Percentiles rank a stretch among this genome's conserved stretches.
These are phyloP conservation scores for Apostichopus californicus DNA, from an alignment of 35 echinoderm and acorn worm genomes.

Conservation along the genomic window DNA sequence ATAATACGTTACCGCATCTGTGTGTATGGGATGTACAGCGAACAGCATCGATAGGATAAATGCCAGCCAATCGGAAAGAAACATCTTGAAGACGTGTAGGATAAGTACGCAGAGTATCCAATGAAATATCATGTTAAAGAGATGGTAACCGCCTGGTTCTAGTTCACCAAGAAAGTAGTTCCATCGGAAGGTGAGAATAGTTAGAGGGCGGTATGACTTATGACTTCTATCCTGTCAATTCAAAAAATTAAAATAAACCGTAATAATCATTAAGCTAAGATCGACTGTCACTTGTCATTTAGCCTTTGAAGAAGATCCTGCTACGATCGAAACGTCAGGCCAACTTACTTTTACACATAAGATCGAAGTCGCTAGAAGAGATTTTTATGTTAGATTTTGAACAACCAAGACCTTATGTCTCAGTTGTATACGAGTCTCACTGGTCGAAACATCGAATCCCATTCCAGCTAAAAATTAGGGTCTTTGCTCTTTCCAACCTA, in stretches of 20 bases:
- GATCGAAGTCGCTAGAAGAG: background rate
- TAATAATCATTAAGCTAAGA: background rate
- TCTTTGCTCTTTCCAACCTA: too few species aligned
- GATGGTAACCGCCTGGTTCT: conserved; percentile 74
- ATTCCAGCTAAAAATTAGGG: too few species aligned
- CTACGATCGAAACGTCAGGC: too few species aligned
- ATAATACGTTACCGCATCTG: conserved; percentile 69
- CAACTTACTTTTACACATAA: too few species aligned
- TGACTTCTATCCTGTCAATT: conserved; percentile 75
- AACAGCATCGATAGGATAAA: conserved; percentile 71
- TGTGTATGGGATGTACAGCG: conserved; percentile 86
- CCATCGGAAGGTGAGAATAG: conserved; percentile 75
- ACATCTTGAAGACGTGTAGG: conserved; percentile 48
- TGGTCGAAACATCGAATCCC: too few species aligned
- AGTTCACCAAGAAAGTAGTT: conserved; percentile 70
- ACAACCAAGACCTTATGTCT: too few species aligned
- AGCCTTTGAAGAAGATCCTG: too few species aligned
- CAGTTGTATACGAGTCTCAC: too few species aligned
- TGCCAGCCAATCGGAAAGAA: conserved; percentile 55
- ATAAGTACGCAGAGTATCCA: conserved; percentile 68
- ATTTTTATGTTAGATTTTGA: too few species aligned
- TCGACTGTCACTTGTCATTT: background rate
- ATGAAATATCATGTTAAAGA: conserved; percentile 79
- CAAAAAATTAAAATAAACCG: conserved; percentile 30
- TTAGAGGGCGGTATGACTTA: conserved; percentile 88